Conservation (phyloP, 2,888 invertebrate species). For the Nebria brevicollis region DNA sequence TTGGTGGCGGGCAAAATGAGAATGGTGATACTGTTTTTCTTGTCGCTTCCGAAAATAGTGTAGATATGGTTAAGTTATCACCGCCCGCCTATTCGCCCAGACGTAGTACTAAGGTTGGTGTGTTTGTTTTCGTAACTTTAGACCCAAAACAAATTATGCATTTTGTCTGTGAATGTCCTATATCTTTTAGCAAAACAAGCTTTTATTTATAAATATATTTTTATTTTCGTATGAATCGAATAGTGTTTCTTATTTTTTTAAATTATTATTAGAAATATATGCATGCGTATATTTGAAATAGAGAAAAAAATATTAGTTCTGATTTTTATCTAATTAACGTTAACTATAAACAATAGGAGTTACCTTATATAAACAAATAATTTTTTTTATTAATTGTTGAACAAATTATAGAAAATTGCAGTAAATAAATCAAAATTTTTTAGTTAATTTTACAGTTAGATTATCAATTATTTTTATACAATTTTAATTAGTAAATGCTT, state of each 20-base stretch:
- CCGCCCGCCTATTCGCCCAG: slow-evolving; percentile 61
- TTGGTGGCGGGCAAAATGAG: slow-evolving; percentile 62
- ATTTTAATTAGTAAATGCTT: too few relatives aligned
- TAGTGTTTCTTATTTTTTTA: slow-evolving; percentile 29
- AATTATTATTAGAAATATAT: neutral
- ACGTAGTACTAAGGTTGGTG: slow-evolving; percentile 46
- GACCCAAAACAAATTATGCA: neutral
- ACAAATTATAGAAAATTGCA: neutral
- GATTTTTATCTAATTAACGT: neutral
- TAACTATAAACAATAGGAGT: neutral
- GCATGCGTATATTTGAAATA: neutral
- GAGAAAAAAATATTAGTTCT: neutral
- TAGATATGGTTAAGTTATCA: slow-evolving; percentile 63
- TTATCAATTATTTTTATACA: neutral
- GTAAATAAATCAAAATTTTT: neutral
- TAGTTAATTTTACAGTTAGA: neutral
- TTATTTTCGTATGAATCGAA: slow-evolving; percentile 2
- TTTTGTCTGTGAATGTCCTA: neutral
- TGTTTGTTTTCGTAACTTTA: slow-evolving; percentile 58
- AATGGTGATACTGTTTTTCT: slow-evolving; percentile 63
- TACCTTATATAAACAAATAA: neutral
- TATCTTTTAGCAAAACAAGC: slow-evolving; percentile 2
- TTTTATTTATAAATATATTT: neutral
- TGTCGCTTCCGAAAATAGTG: slow-evolving; percentile 61
- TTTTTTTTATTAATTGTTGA: too few relatives aligned